Evolutionary conservation across 2,888 invertebrate genomes (phyloP).

Genomic region (Pseudanteris insignis): DNA sequence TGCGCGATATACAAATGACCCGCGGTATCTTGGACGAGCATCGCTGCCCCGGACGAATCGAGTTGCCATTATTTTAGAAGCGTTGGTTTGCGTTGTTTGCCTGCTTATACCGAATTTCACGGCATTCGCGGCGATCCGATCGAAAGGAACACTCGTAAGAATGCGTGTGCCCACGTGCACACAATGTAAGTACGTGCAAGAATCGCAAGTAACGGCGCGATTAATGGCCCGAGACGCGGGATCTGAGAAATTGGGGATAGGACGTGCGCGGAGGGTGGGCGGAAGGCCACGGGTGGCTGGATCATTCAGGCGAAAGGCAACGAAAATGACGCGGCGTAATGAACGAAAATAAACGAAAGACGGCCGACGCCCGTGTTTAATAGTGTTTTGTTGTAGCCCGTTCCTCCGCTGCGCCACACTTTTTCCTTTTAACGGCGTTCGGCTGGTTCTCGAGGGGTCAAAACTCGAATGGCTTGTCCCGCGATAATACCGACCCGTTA

Average conservation of each 20-base stretch:
- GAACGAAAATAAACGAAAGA: slow-evolving; percentile 17
- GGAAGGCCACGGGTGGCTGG: too few relatives aligned
- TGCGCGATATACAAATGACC: too few relatives aligned
- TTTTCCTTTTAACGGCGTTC: slow-evolving; percentile 15
- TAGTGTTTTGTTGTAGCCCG: slow-evolving; percentile 21
- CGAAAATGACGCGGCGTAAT: slow-evolving; percentile 3
- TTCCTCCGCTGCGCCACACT: neutral
- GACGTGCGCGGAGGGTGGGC: neutral
- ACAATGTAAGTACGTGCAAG: too few relatives aligned
- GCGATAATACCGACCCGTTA: slow-evolving; percentile 44
- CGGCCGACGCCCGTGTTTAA: slow-evolving; percentile 7
- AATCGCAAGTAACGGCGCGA: slow-evolving; percentile 8
- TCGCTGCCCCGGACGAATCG: too few relatives aligned
- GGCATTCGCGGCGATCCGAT: too few relatives aligned
- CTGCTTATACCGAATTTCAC: too few relatives aligned
- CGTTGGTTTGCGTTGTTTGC: too few relatives aligned
- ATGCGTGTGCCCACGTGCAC: too few relatives aligned
- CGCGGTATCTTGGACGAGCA: too few relatives aligned
- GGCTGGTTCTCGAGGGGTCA: slow-evolving; percentile 35
- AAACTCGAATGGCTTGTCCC: slow-evolving; percentile 42
- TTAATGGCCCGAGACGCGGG: slow-evolving; percentile 12
- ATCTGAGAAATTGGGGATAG: slow-evolving; percentile 3
- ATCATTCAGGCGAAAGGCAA: slow-evolving; percentile 1
- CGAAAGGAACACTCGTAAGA: too few relatives aligned
- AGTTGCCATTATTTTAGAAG: too few relatives aligned